phyloP scores from a whole-genome alignment of 2,888 invertebrate genomes.

The Cyaniris semiargus region DNA sequence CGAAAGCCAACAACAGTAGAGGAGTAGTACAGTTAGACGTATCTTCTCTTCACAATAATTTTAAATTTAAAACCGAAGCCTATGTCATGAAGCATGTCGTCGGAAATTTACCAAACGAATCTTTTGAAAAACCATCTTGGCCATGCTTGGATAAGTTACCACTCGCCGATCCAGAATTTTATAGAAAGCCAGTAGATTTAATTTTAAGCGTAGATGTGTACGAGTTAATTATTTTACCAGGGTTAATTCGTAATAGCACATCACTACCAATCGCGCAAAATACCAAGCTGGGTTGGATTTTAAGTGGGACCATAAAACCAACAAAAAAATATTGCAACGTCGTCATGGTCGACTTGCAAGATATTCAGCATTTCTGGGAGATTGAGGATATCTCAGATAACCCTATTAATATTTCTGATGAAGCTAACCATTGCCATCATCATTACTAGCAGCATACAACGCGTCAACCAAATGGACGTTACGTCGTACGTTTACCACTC shows the following conservation, averaged over 20 bases:
- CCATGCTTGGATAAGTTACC: constrained; percentile 17
- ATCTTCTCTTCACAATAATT: constrained; percentile 25
- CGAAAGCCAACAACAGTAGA: constrained; percentile 28
- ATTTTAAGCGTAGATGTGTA: constrained; percentile 21
- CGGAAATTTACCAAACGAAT: constrained; percentile 25
- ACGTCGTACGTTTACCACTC: constrained; percentile 31
- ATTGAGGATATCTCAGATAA: constrained; percentile 32
- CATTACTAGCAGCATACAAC: constrained; percentile 30
- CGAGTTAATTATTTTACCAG: too few relatives aligned
- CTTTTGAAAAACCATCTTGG: constrained; percentile 31
- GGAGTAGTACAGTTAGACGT: constrained; percentile 25
- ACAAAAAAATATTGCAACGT: too few relatives aligned
- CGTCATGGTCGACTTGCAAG: too few relatives aligned
- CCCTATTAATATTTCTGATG: constrained; percentile 25
- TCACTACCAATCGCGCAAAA: too few relatives aligned
- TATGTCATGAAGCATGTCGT: constrained; percentile 28
- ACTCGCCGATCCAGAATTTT: constrained; percentile 28
- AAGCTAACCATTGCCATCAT: constrained; percentile 33
- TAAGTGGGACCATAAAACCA: too few relatives aligned
- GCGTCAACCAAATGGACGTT: constrained; percentile 33
- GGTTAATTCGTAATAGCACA: too few relatives aligned
- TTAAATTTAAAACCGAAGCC: constrained; percentile 23
- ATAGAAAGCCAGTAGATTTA: constrained; percentile 9
- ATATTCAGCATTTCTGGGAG: background rate
- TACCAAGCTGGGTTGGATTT: too few relatives aligned